Percentiles rank a stretch among this genome's conserved stretches.
Conservation (phyloP, 2,113 vertebrate species). For the Ceuthmochares aereus region DNA sequence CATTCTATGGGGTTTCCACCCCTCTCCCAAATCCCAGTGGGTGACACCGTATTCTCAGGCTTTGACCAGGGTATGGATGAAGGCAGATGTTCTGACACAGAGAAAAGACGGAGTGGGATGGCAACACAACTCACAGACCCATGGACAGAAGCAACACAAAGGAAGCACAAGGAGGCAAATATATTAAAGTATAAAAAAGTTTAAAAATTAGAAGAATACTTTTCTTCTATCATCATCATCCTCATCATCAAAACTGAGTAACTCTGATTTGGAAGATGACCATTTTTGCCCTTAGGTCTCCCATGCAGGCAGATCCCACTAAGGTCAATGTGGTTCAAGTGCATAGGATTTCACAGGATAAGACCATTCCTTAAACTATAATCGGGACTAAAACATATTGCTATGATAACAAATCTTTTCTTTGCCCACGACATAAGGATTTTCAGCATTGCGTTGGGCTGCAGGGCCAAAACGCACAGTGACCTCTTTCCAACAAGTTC, state of each 20-base stretch:
- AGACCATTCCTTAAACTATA: neutral
- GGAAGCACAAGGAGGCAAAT: neutral
- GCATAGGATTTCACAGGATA: neutral
- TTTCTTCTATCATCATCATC: neutral
- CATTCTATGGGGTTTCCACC: neutral
- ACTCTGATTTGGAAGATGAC: neutral
- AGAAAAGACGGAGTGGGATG: neutral
- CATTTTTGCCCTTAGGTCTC: neutral
- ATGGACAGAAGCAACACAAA: neutral
- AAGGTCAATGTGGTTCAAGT: rapidly evolving
- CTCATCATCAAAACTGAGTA: neutral
- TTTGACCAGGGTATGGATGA: neutral
- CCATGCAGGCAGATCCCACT: neutral
- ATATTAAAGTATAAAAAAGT: neutral
- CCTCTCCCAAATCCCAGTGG: neutral
- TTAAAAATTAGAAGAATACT: too few relatives aligned
- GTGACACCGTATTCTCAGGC: neutral
- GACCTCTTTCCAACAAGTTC: neutral
- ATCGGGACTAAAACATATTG: neutral
- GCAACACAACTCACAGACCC: neutral
- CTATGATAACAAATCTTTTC: neutral
- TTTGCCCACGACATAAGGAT: neutral
- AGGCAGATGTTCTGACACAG: neutral
- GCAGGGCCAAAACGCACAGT: neutral
- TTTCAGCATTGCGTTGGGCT: neutral